Evolutionary conservation across 1,140 invertebrate genomes (phyloP).

Genomic region (Trypoxylus dichotomus): DNA sequence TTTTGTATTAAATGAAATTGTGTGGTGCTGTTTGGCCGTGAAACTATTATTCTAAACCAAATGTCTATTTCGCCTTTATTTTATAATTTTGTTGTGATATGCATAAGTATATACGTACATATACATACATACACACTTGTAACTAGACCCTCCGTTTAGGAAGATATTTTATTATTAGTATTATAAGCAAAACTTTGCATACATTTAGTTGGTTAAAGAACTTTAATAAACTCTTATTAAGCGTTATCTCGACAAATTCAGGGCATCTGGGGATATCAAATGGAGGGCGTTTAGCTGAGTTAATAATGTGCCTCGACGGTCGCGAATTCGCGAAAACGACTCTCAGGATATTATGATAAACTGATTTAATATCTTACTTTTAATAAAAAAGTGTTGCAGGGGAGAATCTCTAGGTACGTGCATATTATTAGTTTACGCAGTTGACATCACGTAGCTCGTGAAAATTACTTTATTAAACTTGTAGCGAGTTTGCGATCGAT

Average conservation of each 20-base stretch:
- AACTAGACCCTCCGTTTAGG: background rate
- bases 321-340: constrained; percentile 33
- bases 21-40: too few relatives aligned
- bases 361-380: constrained; percentile 42
- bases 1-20: too few relatives aligned
- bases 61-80: too few relatives aligned
- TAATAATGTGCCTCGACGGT: constrained; percentile 35
- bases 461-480: constrained; percentile 10
- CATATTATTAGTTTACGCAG: constrained; percentile 26
- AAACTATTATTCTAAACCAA: too few relatives aligned
- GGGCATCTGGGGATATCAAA: constrained; percentile 31
- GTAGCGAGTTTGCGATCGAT: background rate
- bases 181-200: background rate
- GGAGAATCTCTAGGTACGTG: constrained; percentile 5
- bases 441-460: background rate
- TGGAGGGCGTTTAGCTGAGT: constrained; percentile 35
- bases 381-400: constrained; percentile 35
- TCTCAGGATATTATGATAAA: constrained; percentile 41
- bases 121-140: too few relatives aligned
- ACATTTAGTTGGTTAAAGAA: constrained; percentile 1
- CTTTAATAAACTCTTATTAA: constrained; percentile 14
- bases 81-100: too few relatives aligned
- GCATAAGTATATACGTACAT: too few relatives aligned
- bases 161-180: background rate
- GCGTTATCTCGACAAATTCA: constrained; percentile 20